Conservation (phyloP, 2,888 invertebrate species). For the Carterocephalus palaemon region DNA sequence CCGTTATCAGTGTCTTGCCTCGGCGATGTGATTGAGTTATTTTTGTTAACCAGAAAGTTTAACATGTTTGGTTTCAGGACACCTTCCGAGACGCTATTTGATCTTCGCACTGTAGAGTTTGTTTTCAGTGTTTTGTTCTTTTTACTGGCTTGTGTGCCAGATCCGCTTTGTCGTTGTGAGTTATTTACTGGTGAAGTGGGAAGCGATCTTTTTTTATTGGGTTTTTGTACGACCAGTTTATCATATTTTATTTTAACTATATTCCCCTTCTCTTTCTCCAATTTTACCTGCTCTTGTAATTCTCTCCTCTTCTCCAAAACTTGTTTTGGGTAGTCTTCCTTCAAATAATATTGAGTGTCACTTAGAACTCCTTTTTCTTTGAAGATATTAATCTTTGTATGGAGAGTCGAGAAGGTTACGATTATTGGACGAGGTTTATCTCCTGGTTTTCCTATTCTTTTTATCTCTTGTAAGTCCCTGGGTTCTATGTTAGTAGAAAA, state of each 20-base stretch:
- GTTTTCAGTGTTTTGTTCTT: not conserved
- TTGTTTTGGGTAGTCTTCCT: constrained; percentile 30
- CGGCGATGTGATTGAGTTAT: not conserved
- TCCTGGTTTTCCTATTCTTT: constrained; percentile 24
- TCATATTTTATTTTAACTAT: constrained; percentile 31
- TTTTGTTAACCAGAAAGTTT: constrained; percentile 29
- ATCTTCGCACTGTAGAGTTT: not conserved
- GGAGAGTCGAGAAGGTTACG: constrained; percentile 21
- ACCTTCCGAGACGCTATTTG: constrained; percentile 20
- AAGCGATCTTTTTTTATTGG: constrained; percentile 25
- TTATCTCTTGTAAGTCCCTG: constrained; percentile 26
- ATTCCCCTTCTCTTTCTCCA: constrained; percentile 31
- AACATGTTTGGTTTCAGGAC: constrained; percentile 30
- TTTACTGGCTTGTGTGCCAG: not conserved
- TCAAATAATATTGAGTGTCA: constrained; percentile 23
- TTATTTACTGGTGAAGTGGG: constrained; percentile 27
- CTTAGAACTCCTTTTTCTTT: constrained; percentile 23
- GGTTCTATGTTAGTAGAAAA: constrained; percentile 15
- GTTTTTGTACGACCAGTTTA: constrained; percentile 26
- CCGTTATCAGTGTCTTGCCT: not conserved
- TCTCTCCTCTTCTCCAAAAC: constrained; percentile 32
- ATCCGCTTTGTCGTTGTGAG: constrained; percentile 25
- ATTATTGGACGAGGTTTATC: constrained; percentile 24
- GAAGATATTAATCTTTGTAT: constrained; percentile 24
- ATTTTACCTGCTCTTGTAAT: constrained; percentile 28